phyloP scores from a whole-genome alignment of 2,888 invertebrate species.

The Patella ulyssiponensis region DNA sequence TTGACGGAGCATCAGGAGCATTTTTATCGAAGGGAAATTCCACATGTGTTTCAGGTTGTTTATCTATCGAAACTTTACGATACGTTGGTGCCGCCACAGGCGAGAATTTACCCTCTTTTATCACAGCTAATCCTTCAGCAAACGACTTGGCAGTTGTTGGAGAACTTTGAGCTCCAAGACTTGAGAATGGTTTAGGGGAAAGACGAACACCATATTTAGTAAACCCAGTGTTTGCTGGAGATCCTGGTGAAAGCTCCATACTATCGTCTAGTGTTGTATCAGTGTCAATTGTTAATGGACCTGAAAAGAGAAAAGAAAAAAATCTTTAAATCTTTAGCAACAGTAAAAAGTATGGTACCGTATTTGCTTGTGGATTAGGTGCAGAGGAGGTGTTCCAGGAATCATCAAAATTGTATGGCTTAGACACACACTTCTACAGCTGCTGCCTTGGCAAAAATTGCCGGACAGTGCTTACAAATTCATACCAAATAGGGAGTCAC shows the following conservation, averaged over 20 bases:
- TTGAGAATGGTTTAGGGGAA: not conserved
- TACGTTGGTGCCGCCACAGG: not conserved
- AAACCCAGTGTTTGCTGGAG: not conserved
- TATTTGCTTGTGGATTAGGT: too few relatives aligned
- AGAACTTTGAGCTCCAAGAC: not conserved
- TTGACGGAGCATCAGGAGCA: not conserved
- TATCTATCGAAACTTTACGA: not conserved
- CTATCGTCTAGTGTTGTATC: not conserved
- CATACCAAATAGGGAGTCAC: too few relatives aligned
- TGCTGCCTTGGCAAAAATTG: too few relatives aligned
- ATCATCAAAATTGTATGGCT: too few relatives aligned
- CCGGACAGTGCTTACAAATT: too few relatives aligned
- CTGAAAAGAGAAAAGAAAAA: constrained; percentile 1
- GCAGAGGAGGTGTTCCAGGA: too few relatives aligned
- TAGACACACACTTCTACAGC: too few relatives aligned
- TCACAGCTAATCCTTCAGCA: not conserved
- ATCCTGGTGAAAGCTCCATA: constrained; percentile 1
- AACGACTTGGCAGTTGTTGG: not conserved
- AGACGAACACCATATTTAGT: constrained; percentile 8
- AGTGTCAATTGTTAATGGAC: not conserved
- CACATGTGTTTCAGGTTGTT: not conserved
- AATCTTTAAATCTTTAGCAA: too few relatives aligned
- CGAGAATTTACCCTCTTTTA: not conserved
- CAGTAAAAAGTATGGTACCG: too few relatives aligned
- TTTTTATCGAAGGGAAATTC: not conserved